Percentiles rank a stretch among this genome's conserved stretches.
Evolutionary conservation across 2,113 vertebrate species (phyloP).

Genomic region (Ceyx margarethae): DNA sequence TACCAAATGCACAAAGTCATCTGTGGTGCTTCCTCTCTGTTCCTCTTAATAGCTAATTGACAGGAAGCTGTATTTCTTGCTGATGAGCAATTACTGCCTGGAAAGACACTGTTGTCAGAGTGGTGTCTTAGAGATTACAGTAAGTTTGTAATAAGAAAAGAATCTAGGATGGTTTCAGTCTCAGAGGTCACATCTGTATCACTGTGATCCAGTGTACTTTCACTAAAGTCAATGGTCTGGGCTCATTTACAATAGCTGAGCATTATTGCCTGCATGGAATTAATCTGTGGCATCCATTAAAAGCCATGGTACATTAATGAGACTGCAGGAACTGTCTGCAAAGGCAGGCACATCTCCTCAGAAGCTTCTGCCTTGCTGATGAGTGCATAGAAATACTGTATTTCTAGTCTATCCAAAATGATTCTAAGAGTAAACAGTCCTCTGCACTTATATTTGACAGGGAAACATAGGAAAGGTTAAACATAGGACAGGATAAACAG

Average conservation of each 20-base stretch:
- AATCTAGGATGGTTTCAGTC: neutral
- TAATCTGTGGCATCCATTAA: neutral
- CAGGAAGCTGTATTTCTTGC: neutral
- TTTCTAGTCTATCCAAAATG: neutral
- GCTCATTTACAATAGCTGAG: neutral
- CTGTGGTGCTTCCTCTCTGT: fast-evolving
- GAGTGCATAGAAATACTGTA: neutral
- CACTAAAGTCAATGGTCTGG: neutral
- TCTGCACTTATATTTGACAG: neutral
- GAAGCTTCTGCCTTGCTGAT: neutral
- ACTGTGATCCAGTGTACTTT: neutral
- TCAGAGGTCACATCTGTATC: neutral
- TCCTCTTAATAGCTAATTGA: neutral
- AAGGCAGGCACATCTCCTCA: neutral
- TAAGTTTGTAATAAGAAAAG: neutral
- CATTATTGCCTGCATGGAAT: neutral
- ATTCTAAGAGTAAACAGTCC: neutral
- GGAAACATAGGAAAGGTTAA: neutral
- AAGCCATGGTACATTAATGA: neutral
- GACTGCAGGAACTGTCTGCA: neutral
- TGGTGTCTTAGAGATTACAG: neutral
- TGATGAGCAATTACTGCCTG: neutral
- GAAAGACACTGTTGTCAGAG: neutral
- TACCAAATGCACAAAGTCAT: neutral
- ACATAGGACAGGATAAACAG: neutral